phyloP scores from a whole-genome alignment of 2,888 invertebrate genomes.

The Sphaeridia pumilis region DNA sequence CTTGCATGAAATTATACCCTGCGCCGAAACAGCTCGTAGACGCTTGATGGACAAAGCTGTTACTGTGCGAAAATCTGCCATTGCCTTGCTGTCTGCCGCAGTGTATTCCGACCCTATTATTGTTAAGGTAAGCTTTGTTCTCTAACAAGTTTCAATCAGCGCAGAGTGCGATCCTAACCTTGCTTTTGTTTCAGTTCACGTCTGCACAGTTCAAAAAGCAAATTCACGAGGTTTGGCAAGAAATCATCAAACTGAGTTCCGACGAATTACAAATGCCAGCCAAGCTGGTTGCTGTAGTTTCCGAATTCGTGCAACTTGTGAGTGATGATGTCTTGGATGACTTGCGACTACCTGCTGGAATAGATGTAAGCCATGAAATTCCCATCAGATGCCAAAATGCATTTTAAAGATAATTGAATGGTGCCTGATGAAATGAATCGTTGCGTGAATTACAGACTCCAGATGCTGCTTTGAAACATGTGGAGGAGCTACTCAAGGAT shows the following conservation, averaged over 20 bases:
- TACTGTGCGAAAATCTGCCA: conserved; percentile 22
- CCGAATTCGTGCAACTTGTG: conserved; percentile 8
- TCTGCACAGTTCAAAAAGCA: conserved; percentile 6
- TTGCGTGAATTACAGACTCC: conserved; percentile 10
- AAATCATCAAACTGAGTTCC: not conserved
- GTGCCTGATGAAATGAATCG: no score
- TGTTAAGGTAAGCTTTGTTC: conserved; percentile 17
- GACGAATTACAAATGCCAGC: not conserved
- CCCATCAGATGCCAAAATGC: no score
- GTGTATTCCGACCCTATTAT: conserved; percentile 23
- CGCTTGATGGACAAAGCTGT: conserved; percentile 28
- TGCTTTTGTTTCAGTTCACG: conserved; percentile 8
- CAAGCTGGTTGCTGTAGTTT: conserved; percentile 2
- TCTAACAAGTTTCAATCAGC: no score
- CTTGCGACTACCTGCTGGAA: conserved; percentile 1
- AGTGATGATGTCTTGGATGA: conserved; percentile 1
- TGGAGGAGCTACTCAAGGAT: conserved; percentile 15
- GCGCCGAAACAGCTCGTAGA: conserved; percentile 16
- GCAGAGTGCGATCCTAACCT: no score
- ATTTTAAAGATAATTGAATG: no score
- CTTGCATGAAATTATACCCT: conserved; percentile 14
- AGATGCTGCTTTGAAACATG: conserved; percentile 13
- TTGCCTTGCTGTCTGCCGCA: conserved; percentile 19
- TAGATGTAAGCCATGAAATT: conserved; percentile 1
- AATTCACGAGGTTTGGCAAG: conserved; percentile 10